Percentiles rank a stretch among this genome's conserved stretches.
Evolutionary conservation across 2,113 vertebrate genomes (phyloP).

Genomic region (Xenopus borealis): DNA sequence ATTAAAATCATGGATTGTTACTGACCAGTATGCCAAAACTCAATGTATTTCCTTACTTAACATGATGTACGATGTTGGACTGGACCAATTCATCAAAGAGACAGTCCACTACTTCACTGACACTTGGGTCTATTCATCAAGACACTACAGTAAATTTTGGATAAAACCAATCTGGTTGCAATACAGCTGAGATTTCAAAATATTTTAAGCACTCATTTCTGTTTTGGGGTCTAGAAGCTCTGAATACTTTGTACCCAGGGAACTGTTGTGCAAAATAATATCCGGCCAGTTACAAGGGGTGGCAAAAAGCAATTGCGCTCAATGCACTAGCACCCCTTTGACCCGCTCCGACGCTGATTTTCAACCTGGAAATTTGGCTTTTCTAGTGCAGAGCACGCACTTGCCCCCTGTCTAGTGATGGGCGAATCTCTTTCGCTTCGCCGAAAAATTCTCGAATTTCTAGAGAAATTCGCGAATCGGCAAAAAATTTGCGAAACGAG

Average conservation of each 20-base stretch:
- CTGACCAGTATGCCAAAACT: constrained; percentile 35
- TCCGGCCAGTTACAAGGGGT: too few species aligned
- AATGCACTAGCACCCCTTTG: too few species aligned
- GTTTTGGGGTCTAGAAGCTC: not conserved
- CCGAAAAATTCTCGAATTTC: too few species aligned
- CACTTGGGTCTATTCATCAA: constrained; percentile 33
- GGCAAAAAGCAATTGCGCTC: too few species aligned
- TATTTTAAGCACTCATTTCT: not conserved
- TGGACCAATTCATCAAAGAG: constrained; percentile 30
- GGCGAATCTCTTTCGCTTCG: too few species aligned
- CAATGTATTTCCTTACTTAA: constrained; percentile 26
- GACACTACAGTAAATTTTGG: constrained; percentile 31
- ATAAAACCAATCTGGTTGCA: constrained; percentile 19
- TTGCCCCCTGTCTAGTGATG: too few species aligned
- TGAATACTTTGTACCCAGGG: not conserved
- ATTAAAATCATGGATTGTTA: constrained; percentile 34
- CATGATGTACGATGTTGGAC: constrained; percentile 31
- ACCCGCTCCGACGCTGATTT: too few species aligned
- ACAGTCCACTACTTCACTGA: constrained; percentile 33
- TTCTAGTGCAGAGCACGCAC: too few species aligned
- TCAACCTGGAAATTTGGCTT: too few species aligned
- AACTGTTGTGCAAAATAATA: not conserved
- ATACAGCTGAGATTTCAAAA: constrained; percentile 8
- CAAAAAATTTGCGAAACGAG: too few species aligned
- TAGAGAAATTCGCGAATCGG: too few species aligned